Percentiles rank a stretch among this genome's conserved stretches.
These are phyloP conservation scores for Anoncus sp. DNA, from an alignment of 2,888 invertebrate genomes.

Conservation along the genomic window DNA sequence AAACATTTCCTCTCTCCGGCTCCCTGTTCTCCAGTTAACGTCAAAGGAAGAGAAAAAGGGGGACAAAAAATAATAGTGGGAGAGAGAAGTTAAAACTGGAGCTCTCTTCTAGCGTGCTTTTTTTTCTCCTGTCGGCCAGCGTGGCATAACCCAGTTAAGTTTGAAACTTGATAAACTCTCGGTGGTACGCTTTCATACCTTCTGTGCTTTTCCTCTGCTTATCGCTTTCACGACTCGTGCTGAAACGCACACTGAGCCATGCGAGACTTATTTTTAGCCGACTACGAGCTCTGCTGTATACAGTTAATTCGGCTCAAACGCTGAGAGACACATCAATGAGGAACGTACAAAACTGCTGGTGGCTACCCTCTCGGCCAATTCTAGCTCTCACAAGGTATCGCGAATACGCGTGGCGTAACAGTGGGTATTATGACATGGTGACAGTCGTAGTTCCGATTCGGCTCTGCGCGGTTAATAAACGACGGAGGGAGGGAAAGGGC, in stretches of 20 bases:
- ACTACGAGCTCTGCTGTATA: slow-evolving; percentile 44
- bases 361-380: neutral
- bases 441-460: slow-evolving; percentile 24
- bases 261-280: slow-evolving; percentile 65
- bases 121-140: slow-evolving; percentile 20
- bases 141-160: slow-evolving; percentile 66
- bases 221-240: slow-evolving; percentile 35
- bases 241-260: slow-evolving; percentile 44
- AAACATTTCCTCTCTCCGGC: slow-evolving; percentile 36
- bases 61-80: slow-evolving; percentile 6
- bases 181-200: slow-evolving; percentile 23
- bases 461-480: slow-evolving; percentile 45
- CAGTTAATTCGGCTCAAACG: neutral
- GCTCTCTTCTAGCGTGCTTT: slow-evolving; percentile 15
- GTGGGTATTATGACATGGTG: slow-evolving; percentile 29
- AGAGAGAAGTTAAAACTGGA: slow-evolving; percentile 30
- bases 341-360: slow-evolving; percentile 7
- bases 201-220: slow-evolving; percentile 20
- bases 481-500: slow-evolving; percentile 5
- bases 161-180: slow-evolving; percentile 67
- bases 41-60: slow-evolving; percentile 27
- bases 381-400: slow-evolving; percentile 12
- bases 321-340: slow-evolving; percentile 27
- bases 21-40: slow-evolving; percentile 14
- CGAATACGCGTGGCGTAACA: slow-evolving; percentile 7